A percentile compares a stretch with the other conserved stretches of the same genome.
Conservation (phyloP, 2,888 invertebrate species). For the Drosophila fungiperda region DNA sequence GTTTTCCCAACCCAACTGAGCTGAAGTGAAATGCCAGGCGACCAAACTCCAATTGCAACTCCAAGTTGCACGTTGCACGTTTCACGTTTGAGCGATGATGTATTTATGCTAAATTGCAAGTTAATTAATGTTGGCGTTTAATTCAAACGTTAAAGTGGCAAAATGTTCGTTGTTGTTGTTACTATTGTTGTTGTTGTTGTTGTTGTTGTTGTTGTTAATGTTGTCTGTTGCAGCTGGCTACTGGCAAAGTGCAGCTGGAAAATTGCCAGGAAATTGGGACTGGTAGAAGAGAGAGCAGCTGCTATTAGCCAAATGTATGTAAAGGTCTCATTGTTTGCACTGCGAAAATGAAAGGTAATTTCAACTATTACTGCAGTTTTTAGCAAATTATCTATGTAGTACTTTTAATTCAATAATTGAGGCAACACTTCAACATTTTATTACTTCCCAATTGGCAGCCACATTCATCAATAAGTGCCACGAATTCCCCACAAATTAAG, state of each 20-base stretch:
- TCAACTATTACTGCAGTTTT: background rate
- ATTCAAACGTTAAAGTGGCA: slow-evolving; percentile 77
- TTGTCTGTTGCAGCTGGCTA: slow-evolving; percentile 44
- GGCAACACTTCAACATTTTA: slow-evolving; percentile 2
- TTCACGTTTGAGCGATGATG: slow-evolving; percentile 73
- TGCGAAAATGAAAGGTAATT: slow-evolving; percentile 12
- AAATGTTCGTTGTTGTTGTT: slow-evolving; percentile 57
- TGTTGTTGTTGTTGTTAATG: slow-evolving; percentile 10
- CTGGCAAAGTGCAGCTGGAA: slow-evolving; percentile 52
- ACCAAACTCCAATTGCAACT: slow-evolving; percentile 14
- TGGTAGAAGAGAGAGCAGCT: slow-evolving; percentile 31
- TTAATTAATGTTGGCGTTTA: slow-evolving; percentile 80
- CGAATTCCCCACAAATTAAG: slow-evolving; percentile 10
- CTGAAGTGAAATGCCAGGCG: slow-evolving; percentile 61
- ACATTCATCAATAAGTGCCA: background rate
- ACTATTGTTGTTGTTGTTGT: slow-evolving; percentile 2
- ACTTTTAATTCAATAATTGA: slow-evolving; percentile 2
- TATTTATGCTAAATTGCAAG: slow-evolving; percentile 81
- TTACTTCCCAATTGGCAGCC: background rate
- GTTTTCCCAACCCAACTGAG: slow-evolving; percentile 70
- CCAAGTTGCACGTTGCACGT: slow-evolving; percentile 9
- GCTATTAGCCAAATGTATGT: slow-evolving; percentile 25
- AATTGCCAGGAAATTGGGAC: slow-evolving; percentile 61
- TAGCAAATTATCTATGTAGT: slow-evolving; percentile 5
- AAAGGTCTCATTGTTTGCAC: slow-evolving; percentile 3